Evolutionary conservation across 2,888 invertebrate genomes (phyloP).

Genomic region (Thecophora atra): DNA sequence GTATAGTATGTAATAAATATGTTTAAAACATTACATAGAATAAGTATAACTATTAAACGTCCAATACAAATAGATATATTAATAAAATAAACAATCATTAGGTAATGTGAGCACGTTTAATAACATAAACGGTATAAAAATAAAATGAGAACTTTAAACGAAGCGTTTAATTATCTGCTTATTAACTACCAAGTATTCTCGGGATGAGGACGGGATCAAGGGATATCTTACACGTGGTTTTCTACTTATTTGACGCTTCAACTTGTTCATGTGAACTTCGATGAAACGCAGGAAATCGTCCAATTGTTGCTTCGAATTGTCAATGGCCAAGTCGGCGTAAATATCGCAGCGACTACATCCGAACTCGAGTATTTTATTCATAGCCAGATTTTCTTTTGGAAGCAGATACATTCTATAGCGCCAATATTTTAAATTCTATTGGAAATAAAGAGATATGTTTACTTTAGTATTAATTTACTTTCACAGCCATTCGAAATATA

Average conservation of each 20-base stretch:
- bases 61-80: slow-evolving; percentile 1
- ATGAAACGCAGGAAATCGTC: slow-evolving; percentile 83
- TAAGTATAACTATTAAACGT: slow-evolving; percentile 22
- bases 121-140: slow-evolving; percentile 36
- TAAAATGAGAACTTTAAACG: slow-evolving; percentile 33
- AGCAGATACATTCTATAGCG: slow-evolving; percentile 89
- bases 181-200: slow-evolving; percentile 31
- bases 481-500: neutral
- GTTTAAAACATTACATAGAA: slow-evolving; percentile 13
- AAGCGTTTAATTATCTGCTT: slow-evolving; percentile 32
- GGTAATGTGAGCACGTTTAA: slow-evolving; percentile 11
- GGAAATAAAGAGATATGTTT: slow-evolving; percentile 25
- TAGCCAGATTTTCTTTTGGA: slow-evolving; percentile 82
- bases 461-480: slow-evolving; percentile 1
- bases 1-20: slow-evolving; percentile 28
- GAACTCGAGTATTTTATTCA: slow-evolving; percentile 80
- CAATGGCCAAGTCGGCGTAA: slow-evolving; percentile 70
- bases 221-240: slow-evolving; percentile 78
- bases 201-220: slow-evolving; percentile 10
- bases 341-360: slow-evolving; percentile 82
- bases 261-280: slow-evolving; percentile 88
- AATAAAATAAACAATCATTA: slow-evolving; percentile 30
- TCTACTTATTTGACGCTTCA: slow-evolving; percentile 79
- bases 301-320: slow-evolving; percentile 71
- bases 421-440: slow-evolving; percentile 86